These are phyloP conservation scores for Pao palembangensis DNA, from an alignment of 2,113 vertebrate genomes.

Conservation along the genomic window DNA sequence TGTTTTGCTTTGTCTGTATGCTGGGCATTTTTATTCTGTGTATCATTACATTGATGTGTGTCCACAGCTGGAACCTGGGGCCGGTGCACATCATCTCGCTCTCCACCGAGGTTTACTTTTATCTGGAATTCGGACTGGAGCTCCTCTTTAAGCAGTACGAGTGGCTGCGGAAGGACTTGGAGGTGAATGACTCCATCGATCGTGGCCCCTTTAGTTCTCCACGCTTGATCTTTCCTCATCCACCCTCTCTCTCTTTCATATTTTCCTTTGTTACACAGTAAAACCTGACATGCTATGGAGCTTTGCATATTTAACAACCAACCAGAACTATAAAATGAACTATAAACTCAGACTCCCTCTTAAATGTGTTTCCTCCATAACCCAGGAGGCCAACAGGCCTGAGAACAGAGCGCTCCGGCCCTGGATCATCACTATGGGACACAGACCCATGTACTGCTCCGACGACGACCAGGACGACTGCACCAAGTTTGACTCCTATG, in stretches of 20 bases:
- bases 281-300: too few relatives aligned
- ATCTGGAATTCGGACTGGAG: slow-evolving; percentile 74
- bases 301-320: too few relatives aligned
- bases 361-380: not conserved
- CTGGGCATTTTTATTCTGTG: not conserved
- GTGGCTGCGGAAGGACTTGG: slow-evolving; percentile 82
- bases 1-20: too few relatives aligned
- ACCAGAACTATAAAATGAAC: not conserved
- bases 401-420: slow-evolving; percentile 73
- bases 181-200: slow-evolving; percentile 65
- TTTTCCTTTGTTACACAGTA: too few relatives aligned
- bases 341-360: not conserved
- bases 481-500: slow-evolving; percentile 76
- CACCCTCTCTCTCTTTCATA: not conserved
- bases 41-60: slow-evolving; percentile 45
- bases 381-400: slow-evolving; percentile 73
- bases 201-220: slow-evolving; percentile 21
- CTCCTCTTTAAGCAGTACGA: slow-evolving; percentile 79
- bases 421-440: slow-evolving; percentile 90
- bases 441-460: slow-evolving; percentile 91
- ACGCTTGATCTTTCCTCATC: not conserved
- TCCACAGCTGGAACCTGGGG: slow-evolving; percentile 83
- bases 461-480: slow-evolving; percentile 85
- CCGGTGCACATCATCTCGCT: slow-evolving; percentile 85
- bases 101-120: slow-evolving; percentile 89